Percentiles rank a stretch among this genome's conserved stretches.
Evolutionary conservation across 2,113 vertebrate genomes (phyloP).

Genomic region (Cyprinodon brontotheroides): DNA sequence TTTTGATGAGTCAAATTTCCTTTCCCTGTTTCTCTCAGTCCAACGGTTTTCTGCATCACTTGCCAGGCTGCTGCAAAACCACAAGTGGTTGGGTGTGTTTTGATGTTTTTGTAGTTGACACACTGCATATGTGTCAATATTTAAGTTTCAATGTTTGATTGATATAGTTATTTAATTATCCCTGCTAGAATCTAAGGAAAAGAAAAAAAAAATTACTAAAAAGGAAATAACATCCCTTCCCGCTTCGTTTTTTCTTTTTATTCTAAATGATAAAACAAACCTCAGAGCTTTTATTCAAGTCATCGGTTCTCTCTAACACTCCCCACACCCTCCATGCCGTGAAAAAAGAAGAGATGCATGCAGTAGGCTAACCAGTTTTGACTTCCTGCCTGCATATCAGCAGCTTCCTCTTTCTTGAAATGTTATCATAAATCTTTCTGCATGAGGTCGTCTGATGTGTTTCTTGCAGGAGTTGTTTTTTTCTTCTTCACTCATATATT

Average conservation of each 20-base stretch:
- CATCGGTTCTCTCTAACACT: neutral
- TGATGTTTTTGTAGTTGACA: neutral
- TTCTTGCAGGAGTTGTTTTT: neutral
- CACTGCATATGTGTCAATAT: neutral
- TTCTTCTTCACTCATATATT: neutral
- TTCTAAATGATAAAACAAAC: neutral
- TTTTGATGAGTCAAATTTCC: constrained; percentile 3
- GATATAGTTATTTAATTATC: neutral
- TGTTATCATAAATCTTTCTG: neutral
- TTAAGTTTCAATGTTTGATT: neutral
- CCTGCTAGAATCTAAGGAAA: neutral
- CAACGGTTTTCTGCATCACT: constrained; percentile 19
- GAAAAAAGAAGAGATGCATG: neutral
- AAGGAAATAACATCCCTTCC: neutral
- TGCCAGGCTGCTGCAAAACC: constrained; percentile 15
- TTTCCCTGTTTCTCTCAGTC: constrained; percentile 22
- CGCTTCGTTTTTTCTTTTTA: neutral
- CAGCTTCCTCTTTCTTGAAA: constrained; percentile 51
- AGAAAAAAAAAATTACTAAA: neutral
- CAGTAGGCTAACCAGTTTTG: constrained; percentile 4
- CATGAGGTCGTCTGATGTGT: neutral
- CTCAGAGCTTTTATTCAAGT: neutral
- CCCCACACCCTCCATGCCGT: neutral
- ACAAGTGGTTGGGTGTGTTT: neutral
- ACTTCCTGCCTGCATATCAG: constrained; percentile 42